Conservation (phyloP, 2,888 invertebrate species). For the Patella pellucida region DNA sequence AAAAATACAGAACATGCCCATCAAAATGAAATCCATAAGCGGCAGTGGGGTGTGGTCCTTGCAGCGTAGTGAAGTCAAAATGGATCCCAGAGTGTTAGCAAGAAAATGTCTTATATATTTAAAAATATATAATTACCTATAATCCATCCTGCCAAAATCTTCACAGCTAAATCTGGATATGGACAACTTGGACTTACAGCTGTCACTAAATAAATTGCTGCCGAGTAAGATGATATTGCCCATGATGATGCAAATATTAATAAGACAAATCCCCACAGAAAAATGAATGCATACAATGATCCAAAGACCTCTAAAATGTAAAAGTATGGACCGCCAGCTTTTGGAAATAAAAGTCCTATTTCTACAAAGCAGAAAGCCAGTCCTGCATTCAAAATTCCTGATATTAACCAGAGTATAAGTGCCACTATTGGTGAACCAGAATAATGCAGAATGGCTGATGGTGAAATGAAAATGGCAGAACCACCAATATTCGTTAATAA, state of each 20-base stretch:
- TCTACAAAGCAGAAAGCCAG: constrained; percentile 46
- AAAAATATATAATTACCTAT: constrained; percentile 33
- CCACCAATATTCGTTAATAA: constrained; percentile 46
- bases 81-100: too few relatives aligned
- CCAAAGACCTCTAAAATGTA: constrained; percentile 46
- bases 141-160: constrained; percentile 42
- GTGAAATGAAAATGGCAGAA: constrained; percentile 46
- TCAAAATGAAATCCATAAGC: too few relatives aligned
- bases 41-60: too few relatives aligned
- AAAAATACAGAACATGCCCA: background rate
- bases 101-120: too few relatives aligned
- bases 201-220: constrained; percentile 44
- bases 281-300: constrained; percentile 43
- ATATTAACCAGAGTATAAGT: constrained; percentile 41
- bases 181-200: constrained; percentile 43
- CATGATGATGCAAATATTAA: constrained; percentile 45
- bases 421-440: constrained; percentile 47
- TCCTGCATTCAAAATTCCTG: constrained; percentile 44
- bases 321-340: constrained; percentile 51
- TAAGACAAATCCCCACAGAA: constrained; percentile 50
- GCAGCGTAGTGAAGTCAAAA: too few relatives aligned
- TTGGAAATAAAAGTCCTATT: constrained; percentile 42
- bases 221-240: constrained; percentile 42
- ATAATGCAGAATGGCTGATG: constrained; percentile 40
- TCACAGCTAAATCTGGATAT: constrained; percentile 37